Base-by-base conservation (phyloP, 2,797 vertebrate species). In the Sebastes minor region DNA sequence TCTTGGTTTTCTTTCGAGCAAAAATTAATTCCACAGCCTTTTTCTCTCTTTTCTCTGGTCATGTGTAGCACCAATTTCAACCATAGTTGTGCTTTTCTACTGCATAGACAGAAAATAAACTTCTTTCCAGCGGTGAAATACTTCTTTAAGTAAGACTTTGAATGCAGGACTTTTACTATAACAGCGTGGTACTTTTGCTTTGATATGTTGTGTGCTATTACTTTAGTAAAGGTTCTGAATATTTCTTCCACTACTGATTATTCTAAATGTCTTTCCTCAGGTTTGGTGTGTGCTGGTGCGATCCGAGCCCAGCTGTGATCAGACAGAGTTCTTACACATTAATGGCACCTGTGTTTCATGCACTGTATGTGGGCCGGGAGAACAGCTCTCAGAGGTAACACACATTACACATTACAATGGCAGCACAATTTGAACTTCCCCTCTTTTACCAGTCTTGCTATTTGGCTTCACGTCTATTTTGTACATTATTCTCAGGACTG, bases 361-460 rank as follows among this genome's bases (percentile, higher is more conserved):
- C 13, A 76, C 86, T 79, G 82, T 76, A 3, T 95, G 94, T n/a
- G 82, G 81, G 1, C 88, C 92, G 1, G 92, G 92, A 63, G 76
- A 93, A 22, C 89, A 93, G 79, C 90, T 94, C 52, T 90, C 92
- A 55, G 88, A 89, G 91, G 93, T 93, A 88, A 69, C 18, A 1
- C 27, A 69, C 56, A 12, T 1, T 0, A 30, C 11, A 13, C 42
- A 22, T 16, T 7, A 59, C 13, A 25, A 11, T 30, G 5, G 16
- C 23, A 11, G 8, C 25, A 68, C 0, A 3, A 5, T 30, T 30
- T 49, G 16, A 27, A 6, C 9, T 70, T 46, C 63, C 8, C 6
- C 49, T 38, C 35, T 9, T 2, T 65, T 78, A 22, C 4, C 12
- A 3, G n/a, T 38, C 20, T 49, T 27, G 20, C 14, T 49, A 25